These are phyloP conservation scores for Muschampia plurimacula DNA, from an alignment of 2,888 invertebrate genomes.

Conservation along the genomic window DNA sequence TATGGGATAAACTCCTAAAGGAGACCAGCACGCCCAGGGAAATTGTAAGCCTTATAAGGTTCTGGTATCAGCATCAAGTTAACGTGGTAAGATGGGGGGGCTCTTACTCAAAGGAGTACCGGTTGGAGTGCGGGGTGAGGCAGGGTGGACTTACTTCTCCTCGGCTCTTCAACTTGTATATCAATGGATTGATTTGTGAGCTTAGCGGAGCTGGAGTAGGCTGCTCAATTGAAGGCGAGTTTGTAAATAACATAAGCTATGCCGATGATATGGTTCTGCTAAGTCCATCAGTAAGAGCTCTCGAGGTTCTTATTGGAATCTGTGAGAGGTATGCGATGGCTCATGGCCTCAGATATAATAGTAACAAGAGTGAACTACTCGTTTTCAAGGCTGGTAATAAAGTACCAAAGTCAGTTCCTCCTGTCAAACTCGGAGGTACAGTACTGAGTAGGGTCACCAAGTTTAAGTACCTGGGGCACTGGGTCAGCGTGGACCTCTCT, in stretches of 20 bases:
- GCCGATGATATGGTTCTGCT: constrained; percentile 2
- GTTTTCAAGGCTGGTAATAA: too few species aligned
- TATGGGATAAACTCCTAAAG: constrained; percentile 18
- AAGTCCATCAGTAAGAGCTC: neutral
- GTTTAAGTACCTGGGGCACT: too few species aligned
- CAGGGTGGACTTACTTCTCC: constrained; percentile 38
- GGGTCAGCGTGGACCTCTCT: too few species aligned
- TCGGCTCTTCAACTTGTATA: constrained; percentile 29
- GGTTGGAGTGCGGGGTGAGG: constrained; percentile 40
- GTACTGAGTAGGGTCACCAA: too few species aligned
- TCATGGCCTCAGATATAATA: neutral
- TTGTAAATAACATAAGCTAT: neutral
- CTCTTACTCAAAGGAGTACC: constrained; percentile 20
- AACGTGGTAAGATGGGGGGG: constrained; percentile 33
- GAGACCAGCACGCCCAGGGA: neutral
- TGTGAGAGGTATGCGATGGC: neutral
- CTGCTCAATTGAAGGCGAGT: neutral
- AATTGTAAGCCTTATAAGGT: neutral
- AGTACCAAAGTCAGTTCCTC: too few species aligned
- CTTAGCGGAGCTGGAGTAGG: constrained; percentile 4
- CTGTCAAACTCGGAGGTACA: too few species aligned
- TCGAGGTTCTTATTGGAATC: neutral
- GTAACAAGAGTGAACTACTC: neutral
- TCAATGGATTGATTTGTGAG: constrained; percentile 8
- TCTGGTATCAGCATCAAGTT: constrained; percentile 19